Evolutionary conservation across 2,113 vertebrate species (phyloP).

Genomic region (Perognathus longimembris): DNA sequence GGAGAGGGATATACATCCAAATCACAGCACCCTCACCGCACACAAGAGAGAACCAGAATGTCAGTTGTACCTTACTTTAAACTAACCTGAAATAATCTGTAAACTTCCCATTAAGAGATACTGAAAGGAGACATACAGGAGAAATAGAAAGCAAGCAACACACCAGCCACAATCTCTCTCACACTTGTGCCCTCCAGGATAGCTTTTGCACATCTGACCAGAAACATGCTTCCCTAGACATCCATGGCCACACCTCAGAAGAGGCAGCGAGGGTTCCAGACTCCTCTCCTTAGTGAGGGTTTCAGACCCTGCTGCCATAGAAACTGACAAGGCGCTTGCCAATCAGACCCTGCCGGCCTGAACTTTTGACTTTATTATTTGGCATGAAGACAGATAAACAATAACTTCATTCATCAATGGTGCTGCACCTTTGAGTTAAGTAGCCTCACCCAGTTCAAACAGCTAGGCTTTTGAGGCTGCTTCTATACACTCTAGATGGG

Average conservation of each 20-base stretch:
- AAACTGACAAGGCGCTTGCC: background rate
- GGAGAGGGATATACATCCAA: background rate
- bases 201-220: background rate
- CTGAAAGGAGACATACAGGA: background rate
- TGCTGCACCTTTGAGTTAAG: background rate
- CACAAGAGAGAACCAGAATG: rapidly evolving
- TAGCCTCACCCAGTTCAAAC: background rate
- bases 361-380: too few species aligned
- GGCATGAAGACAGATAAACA: background rate
- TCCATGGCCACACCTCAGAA: background rate
- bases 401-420: rapidly evolving
- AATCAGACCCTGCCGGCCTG: background rate
- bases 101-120: background rate
- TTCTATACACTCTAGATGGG: background rate
- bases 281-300: too few species aligned
- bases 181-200: rapidly evolving
- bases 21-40: background rate
- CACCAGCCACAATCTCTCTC: background rate
- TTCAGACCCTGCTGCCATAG: background rate
- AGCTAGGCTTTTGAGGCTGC: background rate
- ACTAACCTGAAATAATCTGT: background rate
- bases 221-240: background rate
- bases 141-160: background rate
- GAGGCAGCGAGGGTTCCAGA: background rate
- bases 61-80: background rate